A percentile compares a stretch with the other conserved stretches of the same genome.
phyloP scores from a whole-genome alignment of 1,140 invertebrate species.

The Drosophila ohnishii region DNA sequence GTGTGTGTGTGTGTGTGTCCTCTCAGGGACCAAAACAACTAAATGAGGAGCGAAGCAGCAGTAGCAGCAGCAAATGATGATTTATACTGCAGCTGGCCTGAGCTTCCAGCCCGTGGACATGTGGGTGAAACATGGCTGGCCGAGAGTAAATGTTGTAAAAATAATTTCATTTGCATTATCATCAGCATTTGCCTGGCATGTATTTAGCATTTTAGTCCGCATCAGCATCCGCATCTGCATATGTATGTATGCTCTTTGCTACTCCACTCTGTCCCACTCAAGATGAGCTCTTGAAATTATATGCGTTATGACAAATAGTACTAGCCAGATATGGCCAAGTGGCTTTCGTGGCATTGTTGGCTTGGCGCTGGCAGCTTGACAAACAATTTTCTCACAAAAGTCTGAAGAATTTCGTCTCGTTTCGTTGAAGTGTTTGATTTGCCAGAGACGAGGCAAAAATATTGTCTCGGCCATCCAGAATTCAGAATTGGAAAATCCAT shows the following conservation, averaged over 20 bases:
- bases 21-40: constrained; percentile 11
- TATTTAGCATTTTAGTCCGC: constrained; percentile 58
- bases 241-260: constrained; percentile 28
- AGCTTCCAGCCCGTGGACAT: constrained; percentile 6
- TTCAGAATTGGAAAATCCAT: constrained; percentile 39
- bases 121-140: constrained; percentile 23
- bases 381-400: constrained; percentile 46
- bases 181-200: constrained; percentile 50
- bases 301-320: constrained; percentile 55
- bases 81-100: constrained; percentile 57
- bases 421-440: constrained; percentile 47
- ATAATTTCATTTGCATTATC: constrained; percentile 68
- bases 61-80: constrained; percentile 56
- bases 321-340: constrained; percentile 38
- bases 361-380: constrained; percentile 50
- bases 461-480: constrained; percentile 15
- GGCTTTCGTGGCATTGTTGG: constrained; percentile 33
- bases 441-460: constrained; percentile 30
- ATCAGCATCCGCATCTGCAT: constrained; percentile 19
- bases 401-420: constrained; percentile 40
- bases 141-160: constrained; percentile 60
- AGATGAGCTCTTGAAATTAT: constrained; percentile 55
- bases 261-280: constrained; percentile 7
- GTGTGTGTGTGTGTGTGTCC: constrained; percentile 21
- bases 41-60: constrained; percentile 17